Conservation (phyloP, 2,797 vertebrate genomes). For the Sebastolobus altivelis region DNA sequence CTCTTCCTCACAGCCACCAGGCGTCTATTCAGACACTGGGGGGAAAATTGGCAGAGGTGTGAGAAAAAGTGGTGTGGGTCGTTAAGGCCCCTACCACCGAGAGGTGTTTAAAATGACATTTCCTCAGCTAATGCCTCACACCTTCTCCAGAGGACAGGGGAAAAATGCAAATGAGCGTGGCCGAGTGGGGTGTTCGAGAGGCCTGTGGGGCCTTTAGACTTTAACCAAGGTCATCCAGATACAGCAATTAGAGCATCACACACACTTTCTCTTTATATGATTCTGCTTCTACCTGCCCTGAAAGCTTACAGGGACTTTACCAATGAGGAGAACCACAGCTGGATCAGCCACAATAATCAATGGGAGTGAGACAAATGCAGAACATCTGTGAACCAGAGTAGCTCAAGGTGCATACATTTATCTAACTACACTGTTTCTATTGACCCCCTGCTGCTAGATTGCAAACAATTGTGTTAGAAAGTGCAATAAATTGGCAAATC, state of each 20-base stretch:
- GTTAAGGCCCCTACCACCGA: constrained; percentile 58
- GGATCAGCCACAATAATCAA: constrained; percentile 34
- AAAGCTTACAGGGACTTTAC: constrained; percentile 25
- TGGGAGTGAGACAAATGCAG: constrained; percentile 32
- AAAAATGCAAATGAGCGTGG: constrained; percentile 62
- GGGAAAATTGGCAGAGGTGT: constrained; percentile 79
- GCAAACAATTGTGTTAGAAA: constrained; percentile 2
- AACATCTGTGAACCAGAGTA: constrained; percentile 45
- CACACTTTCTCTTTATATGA: constrained; percentile 36
- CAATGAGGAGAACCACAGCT: constrained; percentile 27
- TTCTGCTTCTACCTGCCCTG: constrained; percentile 1
- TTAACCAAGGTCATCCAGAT: constrained; percentile 73
- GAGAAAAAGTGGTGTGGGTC: constrained; percentile 72
- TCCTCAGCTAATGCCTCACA: constrained; percentile 74
- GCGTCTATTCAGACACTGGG: constrained; percentile 76
- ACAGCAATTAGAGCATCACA: constrained; percentile 55
- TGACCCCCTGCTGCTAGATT: neutral
- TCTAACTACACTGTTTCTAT: constrained; percentile 28
- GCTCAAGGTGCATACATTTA: constrained; percentile 20
- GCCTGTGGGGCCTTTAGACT: constrained; percentile 48
- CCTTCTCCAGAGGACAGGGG: constrained; percentile 53
- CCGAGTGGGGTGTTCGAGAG: constrained; percentile 37
- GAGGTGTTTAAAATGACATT: constrained; percentile 81
- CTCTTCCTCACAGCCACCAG: constrained; percentile 44
- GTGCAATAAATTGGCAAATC: neutral